Evolutionary conservation across 2,113 vertebrate species (phyloP), one percentile per base, ranked within the genome.

Genomic region (Ovis aries): DNA sequence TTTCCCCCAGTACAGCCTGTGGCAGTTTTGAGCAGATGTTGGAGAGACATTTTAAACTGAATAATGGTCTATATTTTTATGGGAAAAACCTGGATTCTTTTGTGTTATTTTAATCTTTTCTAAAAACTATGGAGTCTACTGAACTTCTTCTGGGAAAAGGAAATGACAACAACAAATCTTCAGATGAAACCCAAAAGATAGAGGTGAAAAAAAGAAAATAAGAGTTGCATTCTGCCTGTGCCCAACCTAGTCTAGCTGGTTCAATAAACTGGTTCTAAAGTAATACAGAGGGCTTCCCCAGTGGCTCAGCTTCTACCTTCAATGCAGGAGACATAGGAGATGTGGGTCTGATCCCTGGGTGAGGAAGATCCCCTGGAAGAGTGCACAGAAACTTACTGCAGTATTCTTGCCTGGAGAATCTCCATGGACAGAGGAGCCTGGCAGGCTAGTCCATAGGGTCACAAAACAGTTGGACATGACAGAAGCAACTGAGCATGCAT

Each of bases 401-500:
- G 8, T 71, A 71, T 71, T 71, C 17, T 36, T 71, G 64, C 64
- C 64, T 71, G 17, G 64, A 71, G 64, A 71, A 36, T 71, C 17
- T 36, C 9, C 64, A 33, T 11, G n/a, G 64, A 36, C 33, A 71
- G 17, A 36, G 17, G n/a, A 71, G 64, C 64, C 4, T 71, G n/a
- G n/a, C 17, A 71, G n/a, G 17, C 64, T 71, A 71, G 64, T 71
- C 17, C 64, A 36, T 11, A 71, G n/a, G 33, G n/a, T 71, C 1
- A 1, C 64, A 21, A 71, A 71, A 71, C 9, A 71, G 17, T 36
- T 36, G 64, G 4, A 36, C 17, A 36, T 4, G 17, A 36, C n/a
- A 36, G 64, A 71, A 36, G n/a, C 0, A 2, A 21, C n/a, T 21
- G 9, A 71, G 17, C 9, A 21, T 0, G 14, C n/a, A 11, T 36